Evolutionary conservation across 2,797 vertebrate genomes (phyloP).

Genomic region (Pseudopleuronectes americanus): DNA sequence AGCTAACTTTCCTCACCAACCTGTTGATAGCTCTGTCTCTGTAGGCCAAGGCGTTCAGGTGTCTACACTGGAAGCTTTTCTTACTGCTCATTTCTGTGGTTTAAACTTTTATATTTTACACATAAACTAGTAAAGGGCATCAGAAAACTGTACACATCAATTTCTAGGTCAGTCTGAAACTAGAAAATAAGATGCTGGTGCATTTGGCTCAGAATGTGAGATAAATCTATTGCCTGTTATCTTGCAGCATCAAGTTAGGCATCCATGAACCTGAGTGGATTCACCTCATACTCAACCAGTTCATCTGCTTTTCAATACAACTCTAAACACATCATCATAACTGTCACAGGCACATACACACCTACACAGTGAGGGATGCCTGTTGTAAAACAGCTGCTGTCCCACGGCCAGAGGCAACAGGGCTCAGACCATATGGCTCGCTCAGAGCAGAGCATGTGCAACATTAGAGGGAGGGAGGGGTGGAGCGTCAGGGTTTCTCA

Average conservation of each 20-base stretch:
- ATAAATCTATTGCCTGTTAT: neutral
- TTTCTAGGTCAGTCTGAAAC: no score
- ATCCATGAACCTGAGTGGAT: neutral
- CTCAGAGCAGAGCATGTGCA: slow-evolving; percentile 64
- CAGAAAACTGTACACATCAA: no score
- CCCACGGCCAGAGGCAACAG: slow-evolving; percentile 77
- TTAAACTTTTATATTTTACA: no score
- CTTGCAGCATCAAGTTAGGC: slow-evolving; percentile 11
- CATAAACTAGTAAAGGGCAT: no score
- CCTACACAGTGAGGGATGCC: slow-evolving; percentile 53
- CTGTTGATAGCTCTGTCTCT: neutral
- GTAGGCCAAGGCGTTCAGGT: neutral
- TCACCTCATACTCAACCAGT: no score
- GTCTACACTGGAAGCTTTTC: neutral
- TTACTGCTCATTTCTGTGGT: no score
- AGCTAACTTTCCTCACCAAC: no score
- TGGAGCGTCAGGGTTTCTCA: slow-evolving; percentile 22
- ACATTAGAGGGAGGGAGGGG: no score
- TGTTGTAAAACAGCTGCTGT: slow-evolving; percentile 83
- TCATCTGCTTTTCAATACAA: neutral
- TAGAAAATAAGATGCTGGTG: neutral
- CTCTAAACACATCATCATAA: neutral
- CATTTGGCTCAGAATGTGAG: neutral
- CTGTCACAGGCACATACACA: slow-evolving; percentile 47
- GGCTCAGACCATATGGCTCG: slow-evolving; percentile 82